Conservation (phyloP, 2,888 invertebrate species). For the Nomada flava region DNA sequence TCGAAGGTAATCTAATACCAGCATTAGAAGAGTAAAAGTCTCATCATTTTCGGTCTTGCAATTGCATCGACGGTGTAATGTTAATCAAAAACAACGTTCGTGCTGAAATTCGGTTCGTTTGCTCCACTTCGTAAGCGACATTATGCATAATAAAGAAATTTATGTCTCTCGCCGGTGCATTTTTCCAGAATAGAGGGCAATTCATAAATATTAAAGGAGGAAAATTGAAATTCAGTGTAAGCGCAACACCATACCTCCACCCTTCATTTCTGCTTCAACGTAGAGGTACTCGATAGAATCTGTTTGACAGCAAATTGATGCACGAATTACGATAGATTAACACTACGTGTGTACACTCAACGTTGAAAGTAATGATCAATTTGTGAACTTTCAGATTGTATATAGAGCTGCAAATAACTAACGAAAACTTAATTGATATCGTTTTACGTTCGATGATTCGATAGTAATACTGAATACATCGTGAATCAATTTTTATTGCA, state of each 20-base stretch:
- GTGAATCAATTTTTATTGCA: neutral
- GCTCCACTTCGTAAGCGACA: neutral
- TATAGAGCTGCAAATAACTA: constrained; percentile 19
- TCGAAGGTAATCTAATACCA: neutral
- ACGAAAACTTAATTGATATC: constrained; percentile 29
- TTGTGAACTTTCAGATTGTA: constrained; percentile 34
- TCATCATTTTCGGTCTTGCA: neutral
- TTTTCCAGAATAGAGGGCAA: constrained; percentile 61
- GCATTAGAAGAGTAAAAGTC: neutral
- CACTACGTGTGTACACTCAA: constrained; percentile 68
- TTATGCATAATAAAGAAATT: constrained; percentile 27
- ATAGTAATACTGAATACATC: neutral
- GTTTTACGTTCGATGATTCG: neutral
- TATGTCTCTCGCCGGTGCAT: constrained; percentile 52
- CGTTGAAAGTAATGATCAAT: constrained; percentile 62
- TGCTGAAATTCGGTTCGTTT: constrained; percentile 5
- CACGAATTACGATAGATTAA: constrained; percentile 72
- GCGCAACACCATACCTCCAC: constrained; percentile 15
- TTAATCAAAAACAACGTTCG: constrained; percentile 1
- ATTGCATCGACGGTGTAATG: neutral
- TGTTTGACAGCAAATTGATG: constrained; percentile 74
- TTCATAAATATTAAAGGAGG: constrained; percentile 48
- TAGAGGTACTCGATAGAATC: constrained; percentile 47
- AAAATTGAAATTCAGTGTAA: constrained; percentile 53
- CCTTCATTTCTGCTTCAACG: neutral